A percentile compares a stretch with the other conserved stretches of the same genome.
Evolutionary conservation across 2,888 invertebrate genomes (phyloP).

Genomic region (Capitulum mitella): DNA sequence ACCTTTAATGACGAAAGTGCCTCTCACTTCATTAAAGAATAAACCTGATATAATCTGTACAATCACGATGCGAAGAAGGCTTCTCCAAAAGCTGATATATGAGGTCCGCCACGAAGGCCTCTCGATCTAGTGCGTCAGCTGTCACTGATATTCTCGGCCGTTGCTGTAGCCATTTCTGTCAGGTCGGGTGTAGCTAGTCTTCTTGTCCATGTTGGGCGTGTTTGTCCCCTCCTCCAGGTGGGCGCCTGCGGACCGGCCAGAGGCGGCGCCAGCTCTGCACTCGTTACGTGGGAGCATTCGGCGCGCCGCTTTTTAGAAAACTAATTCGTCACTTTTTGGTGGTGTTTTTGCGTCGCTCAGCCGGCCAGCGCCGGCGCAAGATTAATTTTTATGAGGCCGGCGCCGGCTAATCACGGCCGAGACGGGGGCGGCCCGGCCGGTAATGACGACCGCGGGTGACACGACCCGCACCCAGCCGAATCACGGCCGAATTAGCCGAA

Average conservation of each 20-base stretch:
- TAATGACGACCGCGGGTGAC: neutral
- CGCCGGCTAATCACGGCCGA: neutral
- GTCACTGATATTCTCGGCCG: too few species aligned
- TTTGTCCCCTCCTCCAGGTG: too few species aligned
- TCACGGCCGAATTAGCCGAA: neutral
- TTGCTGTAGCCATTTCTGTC: too few species aligned
- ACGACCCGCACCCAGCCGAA: neutral
- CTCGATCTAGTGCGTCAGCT: too few species aligned
- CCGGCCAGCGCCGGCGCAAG: neutral
- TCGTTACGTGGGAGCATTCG: conserved; percentile 6
- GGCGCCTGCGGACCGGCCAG: neutral
- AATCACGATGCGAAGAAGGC: too few species aligned
- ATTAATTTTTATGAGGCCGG: conserved; percentile 14
- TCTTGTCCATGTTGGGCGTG: too few species aligned
- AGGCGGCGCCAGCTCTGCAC: neutral
- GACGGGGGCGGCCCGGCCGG: neutral
- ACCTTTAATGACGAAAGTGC: too few species aligned
- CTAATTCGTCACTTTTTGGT: conserved; percentile 18
- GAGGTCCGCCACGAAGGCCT: too few species aligned
- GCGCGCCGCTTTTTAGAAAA: neutral
- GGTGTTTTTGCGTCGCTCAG: neutral
- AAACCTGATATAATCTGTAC: too few species aligned
- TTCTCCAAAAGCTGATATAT: too few species aligned
- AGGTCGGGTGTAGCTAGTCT: too few species aligned
- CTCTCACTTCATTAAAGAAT: too few species aligned